A percentile compares a stretch with the other conserved stretches of the same genome.
Conservation (phyloP, 1,140 invertebrate species). For the Cyclina sinensis region DNA sequence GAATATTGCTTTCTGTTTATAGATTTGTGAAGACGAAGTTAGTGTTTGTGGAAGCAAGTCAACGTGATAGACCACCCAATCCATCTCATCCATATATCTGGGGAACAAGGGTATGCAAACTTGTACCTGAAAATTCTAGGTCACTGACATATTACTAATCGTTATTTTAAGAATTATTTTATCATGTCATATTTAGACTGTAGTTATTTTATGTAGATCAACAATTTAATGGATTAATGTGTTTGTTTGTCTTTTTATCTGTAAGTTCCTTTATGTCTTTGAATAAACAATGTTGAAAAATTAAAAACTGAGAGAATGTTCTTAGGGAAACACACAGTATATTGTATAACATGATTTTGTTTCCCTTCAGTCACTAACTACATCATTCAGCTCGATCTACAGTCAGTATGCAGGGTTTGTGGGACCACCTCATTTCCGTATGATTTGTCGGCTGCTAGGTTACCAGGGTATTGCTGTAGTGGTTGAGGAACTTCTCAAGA, state of each 20-base stretch:
- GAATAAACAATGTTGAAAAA: no score
- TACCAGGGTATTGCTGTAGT: constrained; percentile 99
- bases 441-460: constrained; percentile 97
- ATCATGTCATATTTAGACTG: no score
- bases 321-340: no score
- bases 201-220: no score
- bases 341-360: no score
- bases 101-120: constrained; percentile 95
- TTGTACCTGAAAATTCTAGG: no score
- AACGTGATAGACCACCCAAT: constrained; percentile 96
- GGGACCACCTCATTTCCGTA: constrained; percentile 96
- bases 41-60: constrained; percentile 93
- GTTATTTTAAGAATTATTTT: no score
- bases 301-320: no score
- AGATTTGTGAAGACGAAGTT: constrained; percentile 96
- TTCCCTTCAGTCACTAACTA: constrained; percentile 89
- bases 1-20: neutral
- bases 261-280: no score
- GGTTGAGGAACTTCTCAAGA: constrained; percentile 98
- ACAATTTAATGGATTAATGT: no score
- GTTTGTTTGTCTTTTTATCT: no score
- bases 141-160: no score
- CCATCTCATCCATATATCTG: constrained; percentile 97
- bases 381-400: constrained; percentile 97
- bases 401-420: constrained; percentile 96